A percentile compares a stretch with the other conserved stretches of the same genome.
Evolutionary conservation across 2,797 vertebrate species (phyloP).

Genomic region (Hafferia zeledoni): DNA sequence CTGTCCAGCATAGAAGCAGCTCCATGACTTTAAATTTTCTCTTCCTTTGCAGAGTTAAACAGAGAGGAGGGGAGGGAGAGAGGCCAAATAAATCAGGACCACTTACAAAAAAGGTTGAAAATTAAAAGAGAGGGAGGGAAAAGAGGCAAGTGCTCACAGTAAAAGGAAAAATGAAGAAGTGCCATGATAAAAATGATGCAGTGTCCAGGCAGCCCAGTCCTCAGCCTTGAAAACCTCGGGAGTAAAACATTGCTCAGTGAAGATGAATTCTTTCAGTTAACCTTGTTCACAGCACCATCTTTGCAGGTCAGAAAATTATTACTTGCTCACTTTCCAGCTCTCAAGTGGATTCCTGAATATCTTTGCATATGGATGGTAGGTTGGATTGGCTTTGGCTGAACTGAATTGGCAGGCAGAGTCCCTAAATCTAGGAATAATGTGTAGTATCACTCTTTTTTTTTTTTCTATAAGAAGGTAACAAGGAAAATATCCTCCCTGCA

Average conservation of each 20-base stretch:
- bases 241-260: not conserved
- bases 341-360: not conserved
- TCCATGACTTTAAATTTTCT: not conserved
- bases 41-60: not conserved
- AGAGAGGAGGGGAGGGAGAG: not conserved
- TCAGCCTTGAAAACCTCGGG: conserved; percentile 15
- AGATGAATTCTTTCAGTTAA: conserved; percentile 8
- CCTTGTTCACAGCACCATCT: conserved; percentile 28
- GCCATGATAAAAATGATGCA: conserved; percentile 15
- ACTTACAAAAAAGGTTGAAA: not conserved
- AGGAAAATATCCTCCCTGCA: not conserved
- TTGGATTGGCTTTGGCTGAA: conserved; percentile 39
- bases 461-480: not conserved
- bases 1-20: not conserved
- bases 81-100: not conserved
- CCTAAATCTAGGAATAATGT: not conserved
- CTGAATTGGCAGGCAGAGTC: not conserved
- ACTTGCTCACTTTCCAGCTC: not conserved
- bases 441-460: not conserved
- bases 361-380: conserved; percentile 10
- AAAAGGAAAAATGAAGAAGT: not conserved
- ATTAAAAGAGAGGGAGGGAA: conserved; percentile 26
- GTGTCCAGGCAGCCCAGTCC: not conserved
- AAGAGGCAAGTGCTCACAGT: not conserved
- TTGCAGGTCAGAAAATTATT: conserved; percentile 60